Evolutionary conservation across 2,888 invertebrate genomes (phyloP), one percentile per base, ranked within the genome.

Genomic region (Thecophora atra): DNA sequence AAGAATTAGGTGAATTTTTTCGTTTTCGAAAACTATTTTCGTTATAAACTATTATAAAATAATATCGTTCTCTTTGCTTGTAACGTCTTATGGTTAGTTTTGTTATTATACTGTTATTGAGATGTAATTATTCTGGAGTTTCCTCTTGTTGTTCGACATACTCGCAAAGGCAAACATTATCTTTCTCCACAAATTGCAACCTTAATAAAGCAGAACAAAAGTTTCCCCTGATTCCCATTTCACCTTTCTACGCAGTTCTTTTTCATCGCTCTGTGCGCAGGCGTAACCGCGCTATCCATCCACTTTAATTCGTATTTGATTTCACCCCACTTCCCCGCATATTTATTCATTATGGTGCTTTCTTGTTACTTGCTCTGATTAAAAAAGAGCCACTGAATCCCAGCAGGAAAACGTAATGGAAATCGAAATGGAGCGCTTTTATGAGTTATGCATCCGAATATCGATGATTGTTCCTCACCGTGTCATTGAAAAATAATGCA

Each of bases 341-440:
- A 5, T 62, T 62, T 28, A 11, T n/a, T n/a, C 17, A 51, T 47
- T 24, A 6, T 21, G 17, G 30, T 47, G 60, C 58, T n/a, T 62
- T 47, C 44, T 51, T 26, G 54, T 54, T 67, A 69, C 30, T 67
- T 67, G 54, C 56, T 67, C 67, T 67, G 54, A 67, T 67, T 67
- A 67, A 54, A 56, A 24, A 17, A 15, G 26, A 28, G 24, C 58
- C 24, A 24, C n/a, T 56, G 44, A 44, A 11, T 7, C 66, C 51
- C 28, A n/a, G n/a, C n/a, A n/a, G n/a, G n/a, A n/a, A n/a, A n/a
- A n/a, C n/a, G n/a, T n/a, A n/a, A n/a, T n/a, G n/a, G n/a, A n/a
- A n/a, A n/a, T n/a, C n/a, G n/a, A n/a, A n/a, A n/a, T n/a, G n/a
- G n/a, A n/a, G n/a, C n/a, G n/a, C n/a, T n/a, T n/a, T n/a, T n/a